phyloP scores from a whole-genome alignment of 2,797 vertebrate species.

The Buceros bicornis region DNA sequence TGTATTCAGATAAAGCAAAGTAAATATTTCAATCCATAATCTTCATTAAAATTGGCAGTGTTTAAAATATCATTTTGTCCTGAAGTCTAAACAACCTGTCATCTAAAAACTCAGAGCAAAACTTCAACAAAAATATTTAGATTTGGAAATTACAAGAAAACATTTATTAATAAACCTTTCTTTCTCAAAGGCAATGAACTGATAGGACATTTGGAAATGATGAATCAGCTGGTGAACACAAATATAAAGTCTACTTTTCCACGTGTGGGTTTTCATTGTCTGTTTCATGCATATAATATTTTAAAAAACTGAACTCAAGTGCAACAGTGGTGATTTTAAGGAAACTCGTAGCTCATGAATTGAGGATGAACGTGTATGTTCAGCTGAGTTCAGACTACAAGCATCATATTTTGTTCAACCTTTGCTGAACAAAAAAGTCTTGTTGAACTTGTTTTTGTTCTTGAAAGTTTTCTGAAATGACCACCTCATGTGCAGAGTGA shows the following conservation, averaged over 20 bases:
- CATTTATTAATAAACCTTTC: not conserved
- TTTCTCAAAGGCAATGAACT: not conserved
- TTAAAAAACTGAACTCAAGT: not conserved
- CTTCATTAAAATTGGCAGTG: not conserved
- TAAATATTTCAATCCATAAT: not conserved
- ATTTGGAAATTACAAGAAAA: not conserved
- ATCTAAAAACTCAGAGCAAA: not conserved
- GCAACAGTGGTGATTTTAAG: not conserved
- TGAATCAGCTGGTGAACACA: not conserved
- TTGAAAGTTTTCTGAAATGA: not conserved
- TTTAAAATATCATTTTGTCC: not conserved
- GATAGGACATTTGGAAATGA: not conserved
- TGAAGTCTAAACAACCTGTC: not conserved
- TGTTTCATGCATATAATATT: not conserved
- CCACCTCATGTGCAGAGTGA: not conserved
- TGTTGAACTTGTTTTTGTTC: not conserved
- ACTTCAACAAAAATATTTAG: not conserved
- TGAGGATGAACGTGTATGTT: not conserved
- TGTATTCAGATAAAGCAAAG: not conserved
- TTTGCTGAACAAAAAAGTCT: not conserved
- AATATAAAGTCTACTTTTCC: not conserved
- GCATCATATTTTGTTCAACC: not conserved
- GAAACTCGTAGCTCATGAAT: not conserved
- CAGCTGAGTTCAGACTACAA: not conserved
- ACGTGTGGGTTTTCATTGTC: not conserved